Evolutionary conservation across 2,797 vertebrate species (phyloP).

Genomic region (Sparus aurata): DNA sequence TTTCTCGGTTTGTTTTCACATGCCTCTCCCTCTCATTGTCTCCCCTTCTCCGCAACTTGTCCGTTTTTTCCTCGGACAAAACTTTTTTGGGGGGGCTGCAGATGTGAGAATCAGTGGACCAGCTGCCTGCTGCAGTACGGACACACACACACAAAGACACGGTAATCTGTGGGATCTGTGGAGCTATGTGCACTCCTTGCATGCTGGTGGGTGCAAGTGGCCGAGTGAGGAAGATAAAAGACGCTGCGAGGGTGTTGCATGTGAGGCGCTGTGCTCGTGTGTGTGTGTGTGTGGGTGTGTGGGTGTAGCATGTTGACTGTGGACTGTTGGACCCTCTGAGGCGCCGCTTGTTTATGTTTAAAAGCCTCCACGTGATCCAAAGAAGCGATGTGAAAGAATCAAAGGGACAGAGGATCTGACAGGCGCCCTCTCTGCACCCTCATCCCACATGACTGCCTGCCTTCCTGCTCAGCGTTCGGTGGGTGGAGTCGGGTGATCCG

Average conservation of each 20-base stretch:
- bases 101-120: constrained; percentile 45
- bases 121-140: constrained; percentile 30
- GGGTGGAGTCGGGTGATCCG: constrained; percentile 41
- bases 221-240: constrained; percentile 39
- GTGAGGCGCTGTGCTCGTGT: constrained; percentile 11
- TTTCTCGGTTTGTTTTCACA: constrained; percentile 27
- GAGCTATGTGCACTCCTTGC: constrained; percentile 30
- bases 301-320: constrained; percentile 12
- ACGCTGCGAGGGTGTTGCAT: constrained; percentile 9
- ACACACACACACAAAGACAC: constrained; percentile 29
- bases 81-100: constrained; percentile 22
- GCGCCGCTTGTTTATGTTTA: constrained; percentile 14
- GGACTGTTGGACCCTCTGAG: constrained; percentile 16
- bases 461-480: constrained; percentile 14
- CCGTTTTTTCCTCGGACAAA: constrained; percentile 34
- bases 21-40: constrained; percentile 39
- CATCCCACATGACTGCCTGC: constrained; percentile 29
- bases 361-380: constrained; percentile 32
- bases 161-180: constrained; percentile 54
- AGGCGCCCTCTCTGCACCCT: constrained; percentile 22
- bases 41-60: constrained; percentile 1
- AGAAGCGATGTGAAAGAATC: constrained; percentile 33
- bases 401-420: constrained; percentile 22
- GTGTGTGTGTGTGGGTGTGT: constrained; percentile 4
- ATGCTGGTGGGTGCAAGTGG: constrained; percentile 24